Percentiles rank a stretch among this genome's conserved stretches.
Evolutionary conservation across 2,113 vertebrate species (phyloP).

Genomic region (Solea solea): DNA sequence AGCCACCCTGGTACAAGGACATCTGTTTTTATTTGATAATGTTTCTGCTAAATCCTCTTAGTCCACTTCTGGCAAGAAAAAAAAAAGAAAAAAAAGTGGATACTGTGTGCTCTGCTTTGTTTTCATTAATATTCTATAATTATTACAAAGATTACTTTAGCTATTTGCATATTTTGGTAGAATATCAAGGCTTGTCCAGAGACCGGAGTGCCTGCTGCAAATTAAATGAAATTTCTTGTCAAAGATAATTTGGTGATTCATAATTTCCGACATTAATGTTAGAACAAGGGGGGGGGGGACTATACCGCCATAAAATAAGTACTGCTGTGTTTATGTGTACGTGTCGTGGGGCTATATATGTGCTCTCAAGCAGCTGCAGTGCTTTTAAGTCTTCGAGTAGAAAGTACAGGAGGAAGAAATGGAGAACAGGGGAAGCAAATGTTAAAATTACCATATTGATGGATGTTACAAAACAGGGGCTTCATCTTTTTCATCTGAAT

Average conservation of each 20-base stretch:
- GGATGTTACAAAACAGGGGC: slow-evolving; percentile 80
- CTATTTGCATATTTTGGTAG: slow-evolving; percentile 81
- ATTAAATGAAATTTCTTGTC: slow-evolving; percentile 82
- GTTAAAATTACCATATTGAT: slow-evolving; percentile 94
- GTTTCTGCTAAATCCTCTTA: slow-evolving; percentile 53
- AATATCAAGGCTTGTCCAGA: slow-evolving; percentile 77
- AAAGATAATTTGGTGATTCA: slow-evolving; percentile 84
- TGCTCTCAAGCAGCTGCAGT: slow-evolving; percentile 48
- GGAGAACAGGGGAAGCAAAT: slow-evolving; percentile 87
- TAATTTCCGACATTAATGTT: slow-evolving; percentile 83
- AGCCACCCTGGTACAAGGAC: background rate
- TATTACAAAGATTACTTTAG: slow-evolving; percentile 72
- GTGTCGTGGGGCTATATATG: slow-evolving; percentile 32
- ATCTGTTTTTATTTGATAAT: slow-evolving; percentile 21
- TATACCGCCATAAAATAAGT: slow-evolving; percentile 58
- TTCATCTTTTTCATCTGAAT: slow-evolving; percentile 77
- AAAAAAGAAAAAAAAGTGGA: slow-evolving; percentile 34
- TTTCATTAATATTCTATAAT: slow-evolving; percentile 60
- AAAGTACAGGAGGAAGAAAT: slow-evolving; percentile 74
- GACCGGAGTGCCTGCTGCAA: slow-evolving; percentile 72
- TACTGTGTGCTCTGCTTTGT: slow-evolving; percentile 63
- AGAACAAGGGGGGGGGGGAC: slow-evolving; percentile 62
- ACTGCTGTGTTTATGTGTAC: slow-evolving; percentile 21
- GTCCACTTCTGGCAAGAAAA: slow-evolving; percentile 51
- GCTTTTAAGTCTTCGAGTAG: slow-evolving; percentile 72